Percentiles rank a stretch among this genome's conserved stretches.
Conservation (phyloP, 2,113 vertebrate genomes). For the Sapayoa aenigma region DNA sequence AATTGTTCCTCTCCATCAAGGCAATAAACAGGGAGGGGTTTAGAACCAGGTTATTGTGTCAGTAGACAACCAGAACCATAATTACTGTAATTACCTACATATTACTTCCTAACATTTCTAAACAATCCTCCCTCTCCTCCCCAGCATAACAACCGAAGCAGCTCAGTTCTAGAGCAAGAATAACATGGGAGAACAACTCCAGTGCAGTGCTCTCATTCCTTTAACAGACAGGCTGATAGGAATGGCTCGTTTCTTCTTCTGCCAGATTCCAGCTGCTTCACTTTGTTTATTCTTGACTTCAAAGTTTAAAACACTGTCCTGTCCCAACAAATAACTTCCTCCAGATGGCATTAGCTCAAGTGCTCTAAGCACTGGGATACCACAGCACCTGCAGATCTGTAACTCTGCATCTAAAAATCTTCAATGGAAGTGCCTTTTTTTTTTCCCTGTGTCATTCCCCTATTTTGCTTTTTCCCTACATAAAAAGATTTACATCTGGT, state of each 20-base stretch:
- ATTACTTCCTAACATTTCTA: neutral
- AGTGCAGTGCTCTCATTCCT: slow-evolving; percentile 27
- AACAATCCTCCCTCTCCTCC: slow-evolving; percentile 31
- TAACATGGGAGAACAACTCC: slow-evolving; percentile 64
- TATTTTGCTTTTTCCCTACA: neutral
- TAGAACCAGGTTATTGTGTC: neutral
- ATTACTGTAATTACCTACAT: neutral
- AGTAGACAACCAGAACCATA: neutral
- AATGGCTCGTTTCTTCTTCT: slow-evolving; percentile 71
- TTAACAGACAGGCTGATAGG: slow-evolving; percentile 54
- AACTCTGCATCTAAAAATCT: slow-evolving; percentile 57
- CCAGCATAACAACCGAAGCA: slow-evolving; percentile 34
- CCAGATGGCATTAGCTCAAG: slow-evolving; percentile 68
- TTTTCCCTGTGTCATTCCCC: neutral
- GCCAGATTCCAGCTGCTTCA: slow-evolving; percentile 76
- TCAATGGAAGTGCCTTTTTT: neutral
- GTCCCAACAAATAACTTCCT: slow-evolving; percentile 73
- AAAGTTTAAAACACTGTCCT: slow-evolving; percentile 72
- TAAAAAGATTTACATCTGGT: neutral
- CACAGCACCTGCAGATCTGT: slow-evolving; percentile 69
- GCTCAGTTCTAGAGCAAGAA: slow-evolving; percentile 46
- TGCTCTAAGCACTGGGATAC: slow-evolving; percentile 26
- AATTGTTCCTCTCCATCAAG: neutral
- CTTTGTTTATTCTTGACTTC: slow-evolving; percentile 76
- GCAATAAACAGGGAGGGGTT: neutral